These are phyloP conservation scores for Napeogenes inachia DNA, from an alignment of 2,888 invertebrate genomes.

Conservation along the genomic window DNA sequence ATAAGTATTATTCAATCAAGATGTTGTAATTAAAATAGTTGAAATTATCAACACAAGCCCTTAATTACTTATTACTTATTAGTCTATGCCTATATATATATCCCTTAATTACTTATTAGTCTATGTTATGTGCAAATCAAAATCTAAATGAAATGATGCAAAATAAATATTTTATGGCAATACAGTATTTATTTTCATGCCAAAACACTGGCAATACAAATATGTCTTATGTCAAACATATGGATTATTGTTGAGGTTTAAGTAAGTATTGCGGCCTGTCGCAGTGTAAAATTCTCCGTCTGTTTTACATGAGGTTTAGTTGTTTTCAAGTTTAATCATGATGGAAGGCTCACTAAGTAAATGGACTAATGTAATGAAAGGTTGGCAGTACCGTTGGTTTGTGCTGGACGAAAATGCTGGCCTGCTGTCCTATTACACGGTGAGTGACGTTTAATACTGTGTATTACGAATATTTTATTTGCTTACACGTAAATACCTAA, in stretches of 20 bases:
- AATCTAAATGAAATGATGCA: neutral
- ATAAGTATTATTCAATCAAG: neutral
- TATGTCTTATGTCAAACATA: slow-evolving; percentile 54
- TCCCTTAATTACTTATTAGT: too few relatives aligned
- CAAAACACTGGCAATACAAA: slow-evolving; percentile 39
- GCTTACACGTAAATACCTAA: slow-evolving; percentile 4
- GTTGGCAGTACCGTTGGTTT: slow-evolving; percentile 99
- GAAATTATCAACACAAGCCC: too few relatives aligned
- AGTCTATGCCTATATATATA: too few relatives aligned
- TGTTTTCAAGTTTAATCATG: slow-evolving; percentile 63
- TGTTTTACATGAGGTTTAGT: slow-evolving; percentile 62
- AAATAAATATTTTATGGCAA: neutral
- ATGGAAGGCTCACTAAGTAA: slow-evolving; percentile 97
- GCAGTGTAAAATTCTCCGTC: slow-evolving; percentile 63
- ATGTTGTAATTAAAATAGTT: neutral
- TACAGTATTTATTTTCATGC: slow-evolving; percentile 30
- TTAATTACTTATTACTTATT: too few relatives aligned
- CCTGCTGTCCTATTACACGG: slow-evolving; percentile 97
- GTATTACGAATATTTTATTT: slow-evolving; percentile 1
- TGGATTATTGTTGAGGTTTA: slow-evolving; percentile 63
- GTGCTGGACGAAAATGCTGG: slow-evolving; percentile 98
- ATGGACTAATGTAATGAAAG: slow-evolving; percentile 99
- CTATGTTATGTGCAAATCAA: too few relatives aligned
- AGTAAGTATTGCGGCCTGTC: slow-evolving; percentile 38
- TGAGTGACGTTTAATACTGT: slow-evolving; percentile 77